Conservation (phyloP, 2,888 invertebrate genomes). For the Lymantria monacha region DNA sequence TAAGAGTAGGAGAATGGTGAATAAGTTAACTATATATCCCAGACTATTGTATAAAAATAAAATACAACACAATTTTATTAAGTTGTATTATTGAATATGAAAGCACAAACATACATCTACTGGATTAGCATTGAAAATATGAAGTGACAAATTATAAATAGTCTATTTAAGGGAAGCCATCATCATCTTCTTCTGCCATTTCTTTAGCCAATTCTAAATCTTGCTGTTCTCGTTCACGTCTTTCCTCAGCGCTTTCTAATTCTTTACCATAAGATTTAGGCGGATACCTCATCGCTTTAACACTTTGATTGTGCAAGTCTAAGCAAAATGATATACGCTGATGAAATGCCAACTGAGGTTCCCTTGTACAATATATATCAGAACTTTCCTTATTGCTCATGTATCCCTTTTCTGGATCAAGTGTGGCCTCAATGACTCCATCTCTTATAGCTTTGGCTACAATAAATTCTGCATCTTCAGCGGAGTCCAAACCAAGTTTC, state of each 20-base stretch:
- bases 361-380: constrained; percentile 97
- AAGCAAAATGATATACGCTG: constrained; percentile 98
- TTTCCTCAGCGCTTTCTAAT: constrained; percentile 97
- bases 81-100: constrained; percentile 25
- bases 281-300: constrained; percentile 99
- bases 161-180: constrained; percentile 85
- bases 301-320: constrained; percentile 98
- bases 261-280: constrained; percentile 99
- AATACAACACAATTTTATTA: too few species aligned
- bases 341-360: constrained; percentile 97
- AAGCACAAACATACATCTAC: constrained; percentile 37
- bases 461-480: constrained; percentile 99
- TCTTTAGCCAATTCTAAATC: constrained; percentile 99
- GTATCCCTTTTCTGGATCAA: constrained; percentile 97
- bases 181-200: constrained; percentile 99
- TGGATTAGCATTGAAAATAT: constrained; percentile 33
- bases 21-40: too few species aligned
- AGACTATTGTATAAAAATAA: too few species aligned
- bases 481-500: constrained; percentile 95
- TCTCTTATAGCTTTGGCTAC: constrained; percentile 99
- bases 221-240: constrained; percentile 97
- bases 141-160: constrained; percentile 18
- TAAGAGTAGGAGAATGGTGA: too few species aligned
- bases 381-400: constrained; percentile 99
- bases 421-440: constrained; percentile 98